Percentiles rank a stretch among this genome's conserved stretches.
Conservation (phyloP, 2,888 invertebrate species). For the Amorpha juglandis region DNA sequence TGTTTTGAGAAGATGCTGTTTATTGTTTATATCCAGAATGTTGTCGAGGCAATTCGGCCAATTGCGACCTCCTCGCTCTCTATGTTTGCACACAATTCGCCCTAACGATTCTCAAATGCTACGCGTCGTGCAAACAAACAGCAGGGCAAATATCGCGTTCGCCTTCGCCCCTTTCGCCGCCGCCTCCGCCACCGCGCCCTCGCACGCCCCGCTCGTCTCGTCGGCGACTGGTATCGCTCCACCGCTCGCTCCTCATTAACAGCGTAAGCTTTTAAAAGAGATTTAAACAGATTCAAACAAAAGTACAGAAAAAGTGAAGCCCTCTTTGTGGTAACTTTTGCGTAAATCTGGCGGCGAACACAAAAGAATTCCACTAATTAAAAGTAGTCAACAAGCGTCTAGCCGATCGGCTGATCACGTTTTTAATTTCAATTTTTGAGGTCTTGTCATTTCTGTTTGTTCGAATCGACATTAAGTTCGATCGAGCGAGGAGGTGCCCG, state of each 20-base stretch:
- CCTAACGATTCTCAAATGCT: constrained; percentile 82
- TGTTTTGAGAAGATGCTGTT: constrained; percentile 75
- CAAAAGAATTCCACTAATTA: constrained; percentile 74
- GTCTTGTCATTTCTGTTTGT: constrained; percentile 19
- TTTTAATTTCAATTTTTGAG: constrained; percentile 22
- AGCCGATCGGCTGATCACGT: constrained; percentile 21
- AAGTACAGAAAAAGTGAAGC: constrained; percentile 75
- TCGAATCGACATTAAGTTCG: constrained; percentile 23
- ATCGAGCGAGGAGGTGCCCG: constrained; percentile 41
- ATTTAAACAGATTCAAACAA: constrained; percentile 78
- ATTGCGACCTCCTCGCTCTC: constrained; percentile 69
- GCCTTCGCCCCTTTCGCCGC: constrained; percentile 47
- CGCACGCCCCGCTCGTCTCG: constrained; percentile 30
- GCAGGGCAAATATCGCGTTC: constrained; percentile 68
- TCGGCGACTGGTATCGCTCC: constrained; percentile 50
- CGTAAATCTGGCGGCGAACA: constrained; percentile 71
- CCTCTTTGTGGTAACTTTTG: constrained; percentile 78
- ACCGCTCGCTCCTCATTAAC: constrained; percentile 74
- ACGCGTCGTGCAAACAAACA: constrained; percentile 77
- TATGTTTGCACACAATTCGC: constrained; percentile 76
- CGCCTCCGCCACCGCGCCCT: constrained; percentile 41
- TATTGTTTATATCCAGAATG: constrained; percentile 77
- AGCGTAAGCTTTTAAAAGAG: constrained; percentile 75
- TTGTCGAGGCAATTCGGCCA: constrained; percentile 73
- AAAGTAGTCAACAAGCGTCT: constrained; percentile 53